Evolutionary conservation across 2,113 vertebrate species (phyloP), one percentile per base, ranked within the genome.

Genomic region (Lepisosteus osseus): DNA sequence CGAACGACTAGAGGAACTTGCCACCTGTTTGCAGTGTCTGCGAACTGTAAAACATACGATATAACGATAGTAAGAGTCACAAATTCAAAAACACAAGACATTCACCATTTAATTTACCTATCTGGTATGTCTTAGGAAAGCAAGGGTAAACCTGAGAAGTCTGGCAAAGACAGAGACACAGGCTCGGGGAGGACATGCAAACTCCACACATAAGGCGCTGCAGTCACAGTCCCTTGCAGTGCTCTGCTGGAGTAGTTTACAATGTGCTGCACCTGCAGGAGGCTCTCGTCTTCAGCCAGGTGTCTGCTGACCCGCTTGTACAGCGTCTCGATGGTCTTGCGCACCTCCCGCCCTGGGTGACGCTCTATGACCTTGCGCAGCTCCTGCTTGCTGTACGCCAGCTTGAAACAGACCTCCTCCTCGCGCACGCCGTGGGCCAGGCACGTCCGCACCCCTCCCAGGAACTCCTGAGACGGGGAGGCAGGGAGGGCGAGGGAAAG

Each of bases 371-470:
- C 77, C 59, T 79, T 85, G 62, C 79, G 43, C 68, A 86, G 81
- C 13, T 87, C 83, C 71, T 85, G 86, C 65, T 88, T 87, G 81
- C 80, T 87, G 76, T 80, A 86, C 56, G 80, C 79, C 71, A 87
- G 75, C 56, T 87, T 83, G 17, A 85, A 88, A 29, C 81, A 80
- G 57, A 85, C 41, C 41, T 86, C 85, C 29, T 89, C 82, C 41
- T 84, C 83, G 51, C 74, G 85, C 42, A 85, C 78, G 3, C 86
- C 86, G 42, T 84, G 83, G 7, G 80, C 81, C 71, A 87, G 41
- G 0, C 64, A 57, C 7, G 80, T 63, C 69, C 77, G 84, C 55
- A 88, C 78, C 0, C 85, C 82, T n/a, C 81, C 83, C 0, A 86
- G 84, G 67, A 84, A 86, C 71, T 72, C 14, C 85, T 86, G 78